These are phyloP conservation scores for Fabriciana adippe DNA, from an alignment of 2,888 invertebrate species.

Conservation along the genomic window DNA sequence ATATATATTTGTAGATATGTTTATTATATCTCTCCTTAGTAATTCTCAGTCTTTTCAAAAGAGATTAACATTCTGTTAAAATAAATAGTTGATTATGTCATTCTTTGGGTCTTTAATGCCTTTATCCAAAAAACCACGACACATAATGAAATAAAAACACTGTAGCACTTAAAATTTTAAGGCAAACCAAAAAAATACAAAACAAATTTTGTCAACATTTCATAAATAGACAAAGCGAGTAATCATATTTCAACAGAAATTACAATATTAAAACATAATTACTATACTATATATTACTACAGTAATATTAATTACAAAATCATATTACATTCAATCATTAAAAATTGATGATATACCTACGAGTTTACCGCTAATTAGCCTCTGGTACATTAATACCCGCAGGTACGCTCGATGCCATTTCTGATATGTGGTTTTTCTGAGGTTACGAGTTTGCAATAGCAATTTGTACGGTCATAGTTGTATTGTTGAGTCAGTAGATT, in stretches of 20 bases:
- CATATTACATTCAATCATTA: not conserved
- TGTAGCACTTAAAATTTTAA: no score
- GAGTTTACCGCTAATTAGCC: constrained; percentile 13
- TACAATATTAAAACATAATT: not conserved
- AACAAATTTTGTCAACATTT: no score
- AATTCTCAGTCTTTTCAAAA: no score
- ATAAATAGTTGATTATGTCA: no score
- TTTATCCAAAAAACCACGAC: no score
- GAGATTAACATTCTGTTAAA: no score
- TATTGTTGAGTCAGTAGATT: constrained; percentile 34
- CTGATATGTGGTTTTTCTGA: constrained; percentile 12
- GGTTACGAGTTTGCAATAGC: constrained; percentile 23
- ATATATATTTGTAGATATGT: no score
- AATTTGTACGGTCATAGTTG: constrained; percentile 32
- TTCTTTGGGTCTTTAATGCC: no score
- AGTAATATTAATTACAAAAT: not conserved
- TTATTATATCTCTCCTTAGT: no score
- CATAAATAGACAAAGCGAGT: no score
- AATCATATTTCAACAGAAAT: not conserved
- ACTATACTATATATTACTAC: not conserved
- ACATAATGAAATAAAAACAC: no score
- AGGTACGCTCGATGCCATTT: constrained; percentile 1
- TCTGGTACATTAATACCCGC: not conserved
- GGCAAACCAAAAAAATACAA: no score
- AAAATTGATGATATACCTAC: not conserved